Conservation (phyloP, 1,140 invertebrate genomes). For the Capitella teleta region DNA sequence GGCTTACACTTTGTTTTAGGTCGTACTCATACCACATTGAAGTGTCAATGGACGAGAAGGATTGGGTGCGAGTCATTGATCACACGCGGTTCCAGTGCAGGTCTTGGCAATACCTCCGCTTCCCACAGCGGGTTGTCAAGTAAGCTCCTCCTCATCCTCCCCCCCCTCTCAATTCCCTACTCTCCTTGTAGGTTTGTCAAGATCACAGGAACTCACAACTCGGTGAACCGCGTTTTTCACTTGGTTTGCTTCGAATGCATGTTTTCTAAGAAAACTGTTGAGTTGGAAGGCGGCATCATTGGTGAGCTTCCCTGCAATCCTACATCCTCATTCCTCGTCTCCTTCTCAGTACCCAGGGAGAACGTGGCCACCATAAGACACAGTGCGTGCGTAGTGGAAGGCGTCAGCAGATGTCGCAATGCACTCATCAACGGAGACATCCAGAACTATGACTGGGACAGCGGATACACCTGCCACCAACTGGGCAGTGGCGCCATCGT, state of each 20-base stretch:
- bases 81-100: constrained; percentile 82
- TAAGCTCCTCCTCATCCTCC: no score
- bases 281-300: constrained; percentile 56
- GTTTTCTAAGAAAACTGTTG: constrained; percentile 64
- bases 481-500: constrained; percentile 87
- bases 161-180: no score
- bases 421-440: constrained; percentile 92
- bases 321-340: background rate
- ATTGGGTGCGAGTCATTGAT: constrained; percentile 87
- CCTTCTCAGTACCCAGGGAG: constrained; percentile 58
- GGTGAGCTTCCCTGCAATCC: constrained; percentile 18
- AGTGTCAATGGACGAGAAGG: constrained; percentile 87
- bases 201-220: constrained; percentile 87
- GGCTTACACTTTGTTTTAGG: constrained; percentile 19
- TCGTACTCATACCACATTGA: constrained; percentile 96
- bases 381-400: constrained; percentile 87
- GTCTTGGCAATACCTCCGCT: constrained; percentile 93
- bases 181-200: constrained; percentile 63
- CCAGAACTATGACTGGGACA: constrained; percentile 94
- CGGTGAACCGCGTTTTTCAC: constrained; percentile 91
- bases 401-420: constrained; percentile 80
- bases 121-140: constrained; percentile 71
- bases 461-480: constrained; percentile 97
- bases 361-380: constrained; percentile 85
- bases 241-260: constrained; percentile 81